phyloP scores from a whole-genome alignment of 53 echinoderm and acorn worm species.

The Henricia sp. region DNA sequence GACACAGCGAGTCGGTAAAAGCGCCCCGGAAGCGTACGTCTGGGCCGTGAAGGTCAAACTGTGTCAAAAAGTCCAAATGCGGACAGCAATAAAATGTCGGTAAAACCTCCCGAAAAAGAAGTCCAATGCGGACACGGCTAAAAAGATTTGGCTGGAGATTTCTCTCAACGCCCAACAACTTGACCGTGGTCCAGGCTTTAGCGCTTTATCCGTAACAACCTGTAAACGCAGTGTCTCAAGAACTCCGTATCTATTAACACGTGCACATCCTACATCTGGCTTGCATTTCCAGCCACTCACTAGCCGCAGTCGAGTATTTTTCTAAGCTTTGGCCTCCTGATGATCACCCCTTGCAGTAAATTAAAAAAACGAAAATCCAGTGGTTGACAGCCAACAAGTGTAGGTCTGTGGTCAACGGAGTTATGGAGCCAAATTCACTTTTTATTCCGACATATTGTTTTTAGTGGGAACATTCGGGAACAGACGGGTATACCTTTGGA shows the following conservation, averaged over 20 bases:
- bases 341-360: neutral
- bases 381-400: neutral
- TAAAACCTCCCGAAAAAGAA: no score
- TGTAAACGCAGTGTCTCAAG: neutral
- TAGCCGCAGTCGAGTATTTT: conserved; percentile 8
- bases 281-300: conserved; percentile 10
- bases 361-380: neutral
- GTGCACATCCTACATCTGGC: neutral
- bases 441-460: no score
- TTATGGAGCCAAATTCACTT: neutral
- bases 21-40: no score
- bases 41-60: no score
- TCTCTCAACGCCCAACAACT: no score
- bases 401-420: neutral
- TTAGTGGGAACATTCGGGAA: no score
- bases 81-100: no score
- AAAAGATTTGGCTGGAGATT: no score
- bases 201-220: neutral
- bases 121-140: no score
- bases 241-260: neutral
- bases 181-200: neutral
- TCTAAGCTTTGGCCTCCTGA: conserved; percentile 12
- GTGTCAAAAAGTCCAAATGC: no score
- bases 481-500: no score
- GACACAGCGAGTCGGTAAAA: no score